Conservation (phyloP, 2,888 invertebrate species). For the Nineta flava region DNA sequence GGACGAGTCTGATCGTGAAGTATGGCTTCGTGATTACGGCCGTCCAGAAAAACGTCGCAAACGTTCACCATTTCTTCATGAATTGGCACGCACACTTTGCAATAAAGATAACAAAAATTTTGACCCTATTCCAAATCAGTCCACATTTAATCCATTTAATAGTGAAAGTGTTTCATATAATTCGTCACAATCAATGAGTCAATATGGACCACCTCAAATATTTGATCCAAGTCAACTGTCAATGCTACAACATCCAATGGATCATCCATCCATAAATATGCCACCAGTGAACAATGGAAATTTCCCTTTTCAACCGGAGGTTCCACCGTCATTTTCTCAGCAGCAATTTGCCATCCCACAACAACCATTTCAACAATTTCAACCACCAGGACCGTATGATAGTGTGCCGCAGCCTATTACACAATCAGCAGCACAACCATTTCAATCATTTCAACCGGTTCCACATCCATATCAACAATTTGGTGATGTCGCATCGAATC, state of each 20-base stretch:
- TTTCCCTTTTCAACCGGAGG: background rate
- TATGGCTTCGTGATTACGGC: background rate
- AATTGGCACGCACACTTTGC: background rate
- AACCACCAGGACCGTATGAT: too few species aligned
- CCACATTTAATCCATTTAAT: too few species aligned
- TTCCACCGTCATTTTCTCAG: background rate
- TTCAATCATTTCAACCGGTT: background rate
- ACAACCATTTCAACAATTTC: too few species aligned
- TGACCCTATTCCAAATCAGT: background rate
- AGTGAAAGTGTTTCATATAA: too few species aligned
- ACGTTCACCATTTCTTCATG: background rate
- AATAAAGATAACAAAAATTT: background rate
- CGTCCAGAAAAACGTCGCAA: background rate
- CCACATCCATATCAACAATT: background rate
- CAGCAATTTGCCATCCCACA: too few species aligned
- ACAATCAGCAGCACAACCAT: too few species aligned
- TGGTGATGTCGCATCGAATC: too few species aligned
- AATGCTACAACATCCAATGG: too few species aligned
- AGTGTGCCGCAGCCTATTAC: too few species aligned
- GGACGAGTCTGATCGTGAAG: background rate
- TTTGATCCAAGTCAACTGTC: too few species aligned
- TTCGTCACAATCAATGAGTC: too few species aligned
- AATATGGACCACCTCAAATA: too few species aligned
- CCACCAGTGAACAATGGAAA: background rate
- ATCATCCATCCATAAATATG: background rate